Conservation (phyloP, 2,113 vertebrate genomes). For the Vulpes ferrilata region DNA sequence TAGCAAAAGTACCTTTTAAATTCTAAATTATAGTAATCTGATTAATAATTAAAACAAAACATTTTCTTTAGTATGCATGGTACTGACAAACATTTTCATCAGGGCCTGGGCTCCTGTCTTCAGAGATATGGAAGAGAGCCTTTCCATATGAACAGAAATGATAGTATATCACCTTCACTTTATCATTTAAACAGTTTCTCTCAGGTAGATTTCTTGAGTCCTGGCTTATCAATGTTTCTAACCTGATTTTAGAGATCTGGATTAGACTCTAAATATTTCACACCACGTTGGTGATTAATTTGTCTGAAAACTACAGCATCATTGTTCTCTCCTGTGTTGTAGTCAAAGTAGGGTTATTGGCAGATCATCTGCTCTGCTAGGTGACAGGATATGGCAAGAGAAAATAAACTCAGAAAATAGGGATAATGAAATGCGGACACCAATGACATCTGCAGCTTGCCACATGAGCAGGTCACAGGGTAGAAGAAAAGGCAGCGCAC, state of each 20-base stretch:
- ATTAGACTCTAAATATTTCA: slow-evolving; percentile 47
- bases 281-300: background rate
- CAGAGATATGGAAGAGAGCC: slow-evolving; percentile 19
- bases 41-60: slow-evolving; percentile 2
- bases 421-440: background rate
- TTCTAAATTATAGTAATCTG: slow-evolving; percentile 22
- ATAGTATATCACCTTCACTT: background rate
- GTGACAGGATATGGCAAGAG: background rate
- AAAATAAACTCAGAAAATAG: background rate
- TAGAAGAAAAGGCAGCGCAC: background rate
- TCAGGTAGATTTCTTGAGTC: slow-evolving; percentile 14
- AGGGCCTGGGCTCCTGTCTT: background rate
- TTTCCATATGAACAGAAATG: background rate
- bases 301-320: background rate
- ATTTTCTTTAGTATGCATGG: background rate
- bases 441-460: rapidly evolving
- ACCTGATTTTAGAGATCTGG: slow-evolving; percentile 52
- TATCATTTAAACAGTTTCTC: slow-evolving; percentile 7
- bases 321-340: background rate
- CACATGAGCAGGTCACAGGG: rapidly evolving
- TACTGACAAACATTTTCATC: background rate
- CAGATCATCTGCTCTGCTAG: background rate
- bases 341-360: background rate
- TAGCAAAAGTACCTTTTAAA: slow-evolving; percentile 19
- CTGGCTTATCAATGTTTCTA: slow-evolving; percentile 47